Evolutionary conservation across 2,797 vertebrate species (phyloP), one percentile per base, ranked within the genome.

Genomic region (Spatula clypeata): DNA sequence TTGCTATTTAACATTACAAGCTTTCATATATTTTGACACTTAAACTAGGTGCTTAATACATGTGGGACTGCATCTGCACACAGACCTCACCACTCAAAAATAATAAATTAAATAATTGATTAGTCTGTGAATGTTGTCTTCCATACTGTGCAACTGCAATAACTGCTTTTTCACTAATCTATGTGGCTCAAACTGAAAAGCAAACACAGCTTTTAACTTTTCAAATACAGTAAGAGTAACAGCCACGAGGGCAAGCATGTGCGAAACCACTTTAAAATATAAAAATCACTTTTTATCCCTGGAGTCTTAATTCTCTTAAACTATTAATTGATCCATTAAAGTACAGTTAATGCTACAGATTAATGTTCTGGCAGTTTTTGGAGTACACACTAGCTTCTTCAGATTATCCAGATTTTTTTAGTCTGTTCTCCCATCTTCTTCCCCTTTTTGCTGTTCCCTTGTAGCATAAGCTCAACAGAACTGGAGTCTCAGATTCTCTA

Each of bases 361-460:
- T 72, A 70, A n/a, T 38, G 5, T 3, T 67, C 23, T 16, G 20
- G 45, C 6, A 20, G 20, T 12, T 83, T 9, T 47, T 80, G 47
- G 80, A 51, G 9, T 6, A 24, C 7, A 29, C 3, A 14, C 2
- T 17, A 18, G 11, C n/a, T 34, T 38, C 16, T 34, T 38, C 24
- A 27, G 58, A 18, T 61, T 61, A 36, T 61, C 36, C 6, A 44
- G 17, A 11, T 40, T 79, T 64, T 61, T 31, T 23, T 42, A 13
- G 1, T 7, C 26, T 38, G 11, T 60, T 81, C 45, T 31, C 1
- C 3, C 44, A 2, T n/a, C 10, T 76, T 40, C 4, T 76, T 2
- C 3, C 13, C 2, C 0, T 0, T 58, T 73, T 66, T 29, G 26
- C 13, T 53, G 2, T 9, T 92, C 20, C 3, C 4, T 66, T 61